Percentiles rank a stretch among this genome's conserved stretches.
Evolutionary conservation across 2,888 invertebrate genomes (phyloP).

Genomic region (Oscheius sp.): DNA sequence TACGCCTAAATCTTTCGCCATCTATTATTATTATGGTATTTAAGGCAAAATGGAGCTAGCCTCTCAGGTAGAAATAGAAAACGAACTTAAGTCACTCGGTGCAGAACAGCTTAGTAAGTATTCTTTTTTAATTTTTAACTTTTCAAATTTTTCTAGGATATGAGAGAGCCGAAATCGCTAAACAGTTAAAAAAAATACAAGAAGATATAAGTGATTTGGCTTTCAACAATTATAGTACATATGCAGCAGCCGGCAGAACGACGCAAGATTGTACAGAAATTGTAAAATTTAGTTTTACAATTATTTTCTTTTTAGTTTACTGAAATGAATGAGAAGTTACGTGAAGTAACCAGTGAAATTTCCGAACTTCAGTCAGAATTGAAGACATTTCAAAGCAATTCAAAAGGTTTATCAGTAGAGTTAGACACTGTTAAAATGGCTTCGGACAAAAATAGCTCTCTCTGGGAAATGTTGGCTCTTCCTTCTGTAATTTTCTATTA

Average conservation of each 20-base stretch:
- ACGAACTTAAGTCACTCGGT: slow-evolving; percentile 18
- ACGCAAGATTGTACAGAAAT: slow-evolving; percentile 67
- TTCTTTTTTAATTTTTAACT: background rate
- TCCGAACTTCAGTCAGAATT: slow-evolving; percentile 53
- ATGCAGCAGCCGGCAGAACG: slow-evolving; percentile 68
- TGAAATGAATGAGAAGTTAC: slow-evolving; percentile 59
- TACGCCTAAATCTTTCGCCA: too few relatives aligned
- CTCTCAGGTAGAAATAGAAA: slow-evolving; percentile 30
- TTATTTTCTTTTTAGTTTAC: slow-evolving; percentile 55
- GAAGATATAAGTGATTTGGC: slow-evolving; percentile 67
- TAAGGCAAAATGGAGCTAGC: slow-evolving; percentile 32
- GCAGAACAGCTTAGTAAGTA: slow-evolving; percentile 27
- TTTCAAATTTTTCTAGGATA: slow-evolving; percentile 34
- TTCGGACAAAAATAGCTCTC: slow-evolving; percentile 46
- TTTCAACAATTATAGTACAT: slow-evolving; percentile 68
- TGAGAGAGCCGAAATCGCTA: slow-evolving; percentile 43
- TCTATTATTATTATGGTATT: too few relatives aligned
- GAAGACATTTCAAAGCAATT: slow-evolving; percentile 51
- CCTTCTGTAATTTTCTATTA: slow-evolving; percentile 44
- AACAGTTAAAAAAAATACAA: slow-evolving; percentile 56
- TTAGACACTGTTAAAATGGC: slow-evolving; percentile 52
- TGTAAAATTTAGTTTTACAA: slow-evolving; percentile 40
- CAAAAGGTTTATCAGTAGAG: slow-evolving; percentile 49
- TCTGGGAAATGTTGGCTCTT: slow-evolving; percentile 64
- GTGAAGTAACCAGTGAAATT: slow-evolving; percentile 51